Evolutionary conservation across 2,797 vertebrate species (phyloP).

Genomic region (Poeciliopsis paucimaculata): DNA sequence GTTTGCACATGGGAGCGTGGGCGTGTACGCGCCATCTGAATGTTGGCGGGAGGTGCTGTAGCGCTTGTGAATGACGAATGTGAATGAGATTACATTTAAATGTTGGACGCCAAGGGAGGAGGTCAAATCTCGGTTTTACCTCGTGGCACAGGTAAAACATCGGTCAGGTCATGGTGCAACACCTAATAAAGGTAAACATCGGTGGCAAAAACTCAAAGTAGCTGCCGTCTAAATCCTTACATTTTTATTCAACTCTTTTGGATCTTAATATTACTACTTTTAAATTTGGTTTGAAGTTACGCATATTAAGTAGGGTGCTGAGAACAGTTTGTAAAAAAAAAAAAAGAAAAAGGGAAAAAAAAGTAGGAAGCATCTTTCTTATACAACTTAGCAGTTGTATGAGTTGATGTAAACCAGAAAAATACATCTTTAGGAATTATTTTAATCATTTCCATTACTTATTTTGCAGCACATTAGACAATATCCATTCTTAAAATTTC

Average conservation of each 20-base stretch:
- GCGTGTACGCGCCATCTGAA: slow-evolving; percentile 26
- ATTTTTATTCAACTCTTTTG: not conserved
- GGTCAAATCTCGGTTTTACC: slow-evolving; percentile 29
- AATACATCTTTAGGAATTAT: not conserved
- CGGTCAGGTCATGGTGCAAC: not conserved
- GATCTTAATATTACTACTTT: not conserved
- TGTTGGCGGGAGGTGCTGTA: slow-evolving; percentile 40
- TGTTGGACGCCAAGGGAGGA: not conserved
- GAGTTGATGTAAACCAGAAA: slow-evolving; percentile 4
- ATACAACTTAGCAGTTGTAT: not conserved
- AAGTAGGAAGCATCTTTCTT: slow-evolving; percentile 10
- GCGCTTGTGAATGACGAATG: slow-evolving; percentile 54
- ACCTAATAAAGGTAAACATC: slow-evolving; percentile 17
- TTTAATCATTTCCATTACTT: slow-evolving; percentile 2
- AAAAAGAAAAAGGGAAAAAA: slow-evolving; percentile 5
- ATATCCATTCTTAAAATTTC: slow-evolving; percentile 21
- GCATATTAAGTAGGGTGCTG: slow-evolving; percentile 18
- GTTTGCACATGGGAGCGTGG: slow-evolving; percentile 56
- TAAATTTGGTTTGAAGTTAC: not conserved
- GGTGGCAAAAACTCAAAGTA: slow-evolving; percentile 22
- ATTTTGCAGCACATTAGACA: not conserved
- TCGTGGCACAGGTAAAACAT: not conserved
- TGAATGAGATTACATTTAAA: slow-evolving; percentile 15
- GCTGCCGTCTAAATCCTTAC: slow-evolving; percentile 7
- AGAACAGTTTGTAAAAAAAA: slow-evolving; percentile 2